These are phyloP conservation scores for Apotomis capreana DNA, from an alignment of 2,888 invertebrate species.

Conservation along the genomic window DNA sequence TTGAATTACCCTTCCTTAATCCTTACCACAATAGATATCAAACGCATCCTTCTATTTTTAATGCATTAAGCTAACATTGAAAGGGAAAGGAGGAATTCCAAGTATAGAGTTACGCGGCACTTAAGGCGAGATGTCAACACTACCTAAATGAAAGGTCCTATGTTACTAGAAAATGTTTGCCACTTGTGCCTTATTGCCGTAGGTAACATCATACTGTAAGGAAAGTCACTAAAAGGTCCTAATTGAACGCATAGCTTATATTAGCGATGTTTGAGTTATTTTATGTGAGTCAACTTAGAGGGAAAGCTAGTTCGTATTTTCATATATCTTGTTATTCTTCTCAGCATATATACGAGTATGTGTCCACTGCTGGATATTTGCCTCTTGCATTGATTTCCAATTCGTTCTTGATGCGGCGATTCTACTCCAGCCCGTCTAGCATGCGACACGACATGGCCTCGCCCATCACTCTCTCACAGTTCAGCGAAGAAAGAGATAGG, in stretches of 20 bases:
- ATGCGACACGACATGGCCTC: no score
- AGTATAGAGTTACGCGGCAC: conserved; percentile 43
- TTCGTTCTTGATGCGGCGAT: no score
- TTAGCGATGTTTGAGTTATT: conserved; percentile 27
- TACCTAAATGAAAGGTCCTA: conserved; percentile 1
- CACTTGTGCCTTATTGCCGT: conserved; percentile 3
- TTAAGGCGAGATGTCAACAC: conserved; percentile 37
- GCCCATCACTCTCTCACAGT: no score
- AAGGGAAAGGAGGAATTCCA: conserved; percentile 29
- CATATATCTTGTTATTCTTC: no score
- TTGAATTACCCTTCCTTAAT: neutral
- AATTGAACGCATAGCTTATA: conserved; percentile 20
- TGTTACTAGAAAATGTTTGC: neutral
- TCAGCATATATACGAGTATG: no score
- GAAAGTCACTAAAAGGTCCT: conserved; percentile 40
- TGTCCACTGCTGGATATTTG: no score
- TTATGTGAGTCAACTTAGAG: conserved; percentile 11
- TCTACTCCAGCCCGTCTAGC: no score
- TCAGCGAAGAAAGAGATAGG: no score
- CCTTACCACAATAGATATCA: neutral
- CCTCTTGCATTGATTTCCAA: no score
- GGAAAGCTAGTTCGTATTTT: neutral
- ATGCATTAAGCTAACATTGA: conserved; percentile 29
- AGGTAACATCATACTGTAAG: conserved; percentile 32
- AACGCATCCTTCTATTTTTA: conserved; percentile 28